A percentile compares a stretch with the other conserved stretches of the same genome.
Evolutionary conservation across 2,888 invertebrate species (phyloP).

Genomic region (Eupithecia dodoneata): DNA sequence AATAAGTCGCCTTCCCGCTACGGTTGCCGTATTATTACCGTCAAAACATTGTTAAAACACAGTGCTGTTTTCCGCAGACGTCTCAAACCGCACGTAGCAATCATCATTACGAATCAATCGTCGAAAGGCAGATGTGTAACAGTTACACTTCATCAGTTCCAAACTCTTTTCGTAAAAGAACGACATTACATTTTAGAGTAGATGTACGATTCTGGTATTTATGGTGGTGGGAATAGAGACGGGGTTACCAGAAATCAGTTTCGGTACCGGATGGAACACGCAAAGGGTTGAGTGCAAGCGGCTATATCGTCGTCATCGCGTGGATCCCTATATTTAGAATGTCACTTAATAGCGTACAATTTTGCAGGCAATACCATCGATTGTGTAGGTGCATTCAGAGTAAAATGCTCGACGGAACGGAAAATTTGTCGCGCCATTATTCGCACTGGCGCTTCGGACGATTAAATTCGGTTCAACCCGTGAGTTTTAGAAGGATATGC

Average conservation of each 20-base stretch:
- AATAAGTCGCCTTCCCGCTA: conserved; percentile 67
- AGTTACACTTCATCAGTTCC: conserved; percentile 77
- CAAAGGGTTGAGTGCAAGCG: conserved; percentile 67
- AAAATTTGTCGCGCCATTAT: conserved; percentile 82
- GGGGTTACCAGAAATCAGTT: conserved; percentile 40
- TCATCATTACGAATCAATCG: conserved; percentile 50
- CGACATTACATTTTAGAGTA: conserved; percentile 17
- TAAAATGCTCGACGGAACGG: conserved; percentile 80
- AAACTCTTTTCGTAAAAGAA: conserved; percentile 53
- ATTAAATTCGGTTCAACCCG: conserved; percentile 75
- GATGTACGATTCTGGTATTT: conserved; percentile 42
- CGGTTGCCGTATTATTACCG: conserved; percentile 71
- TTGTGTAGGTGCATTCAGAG: conserved; percentile 81
- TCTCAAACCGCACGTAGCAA: conserved; percentile 71
- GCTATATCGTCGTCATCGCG: conserved; percentile 67
- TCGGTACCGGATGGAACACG: conserved; percentile 51
- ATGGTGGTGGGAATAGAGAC: conserved; percentile 38
- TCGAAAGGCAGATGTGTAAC: conserved; percentile 65
- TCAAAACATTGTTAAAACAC: conserved; percentile 68
- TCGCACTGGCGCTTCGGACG: conserved; percentile 77
- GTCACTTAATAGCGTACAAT: conserved; percentile 81
- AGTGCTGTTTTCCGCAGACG: conserved; percentile 64
- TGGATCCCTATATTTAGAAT: conserved; percentile 79
- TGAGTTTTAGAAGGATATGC: conserved; percentile 57
- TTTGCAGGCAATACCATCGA: conserved; percentile 78